These are phyloP conservation scores for Platerodrilus igneus DNA, from an alignment of 2,888 invertebrate genomes.

Conservation along the genomic window DNA sequence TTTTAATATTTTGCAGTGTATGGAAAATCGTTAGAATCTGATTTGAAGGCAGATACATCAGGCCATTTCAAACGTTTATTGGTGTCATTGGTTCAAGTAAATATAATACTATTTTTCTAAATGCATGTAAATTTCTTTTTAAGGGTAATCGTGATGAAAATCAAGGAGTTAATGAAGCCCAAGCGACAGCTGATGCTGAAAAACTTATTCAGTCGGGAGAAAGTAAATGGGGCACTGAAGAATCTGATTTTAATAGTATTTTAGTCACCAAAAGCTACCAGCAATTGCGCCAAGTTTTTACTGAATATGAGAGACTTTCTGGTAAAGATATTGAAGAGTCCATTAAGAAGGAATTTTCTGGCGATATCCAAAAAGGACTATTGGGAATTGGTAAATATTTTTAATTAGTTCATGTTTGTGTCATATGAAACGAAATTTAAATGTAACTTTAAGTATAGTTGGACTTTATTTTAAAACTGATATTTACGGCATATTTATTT, in stretches of 20 bases:
- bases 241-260: slow-evolving; percentile 81
- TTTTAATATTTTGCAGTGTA: slow-evolving; percentile 66
- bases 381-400: slow-evolving; percentile 73
- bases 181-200: slow-evolving; percentile 79
- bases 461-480: too few relatives aligned
- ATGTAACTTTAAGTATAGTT: too few relatives aligned
- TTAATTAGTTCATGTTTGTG: too few relatives aligned
- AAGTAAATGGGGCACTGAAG: slow-evolving; percentile 87
- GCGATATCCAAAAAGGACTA: slow-evolving; percentile 79
- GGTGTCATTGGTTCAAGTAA: slow-evolving; percentile 72
- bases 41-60: slow-evolving; percentile 87
- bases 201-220: slow-evolving; percentile 72
- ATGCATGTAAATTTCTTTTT: slow-evolving; percentile 16
- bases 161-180: slow-evolving; percentile 74
- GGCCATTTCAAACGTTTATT: slow-evolving; percentile 92
- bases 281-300: slow-evolving; percentile 78
- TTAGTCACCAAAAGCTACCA: slow-evolving; percentile 84
- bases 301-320: slow-evolving; percentile 76
- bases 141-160: slow-evolving; percentile 84
- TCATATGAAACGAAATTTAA: too few relatives aligned
- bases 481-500: too few relatives aligned
- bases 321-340: slow-evolving; percentile 81
- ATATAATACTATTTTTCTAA: slow-evolving; percentile 10
- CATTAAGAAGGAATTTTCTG: slow-evolving; percentile 86
- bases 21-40: slow-evolving; percentile 74